Percentiles rank a stretch among this genome's conserved stretches.
Evolutionary conservation across 2,888 invertebrate genomes (phyloP).

Genomic region (Oithona nana): DNA sequence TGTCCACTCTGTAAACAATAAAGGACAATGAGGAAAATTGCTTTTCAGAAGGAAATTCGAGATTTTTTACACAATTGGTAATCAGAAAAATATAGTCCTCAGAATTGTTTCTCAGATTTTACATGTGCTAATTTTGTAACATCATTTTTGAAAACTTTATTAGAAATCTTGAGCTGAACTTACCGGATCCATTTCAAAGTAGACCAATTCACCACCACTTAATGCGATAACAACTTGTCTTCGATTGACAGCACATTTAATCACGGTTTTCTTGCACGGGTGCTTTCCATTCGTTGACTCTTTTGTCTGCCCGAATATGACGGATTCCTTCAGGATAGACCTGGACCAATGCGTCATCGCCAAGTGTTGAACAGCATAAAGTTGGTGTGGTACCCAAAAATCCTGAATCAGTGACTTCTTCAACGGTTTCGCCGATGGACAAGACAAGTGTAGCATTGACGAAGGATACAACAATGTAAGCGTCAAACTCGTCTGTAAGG

Average conservation of each 20-base stretch:
- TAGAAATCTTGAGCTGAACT: no score
- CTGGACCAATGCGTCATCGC: constrained; percentile 93
- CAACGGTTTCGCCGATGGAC: constrained; percentile 99
- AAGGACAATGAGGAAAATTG: constrained; percentile 11
- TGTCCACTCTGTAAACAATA: constrained; percentile 62
- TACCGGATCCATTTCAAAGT: constrained; percentile 91
- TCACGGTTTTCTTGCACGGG: constrained; percentile 91
- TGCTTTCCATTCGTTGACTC: constrained; percentile 98
- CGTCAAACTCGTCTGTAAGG: constrained; percentile 78
- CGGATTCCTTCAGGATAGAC: constrained; percentile 96
- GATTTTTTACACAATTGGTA: no score
- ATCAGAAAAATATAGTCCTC: no score
- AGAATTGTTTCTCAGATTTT: no score
- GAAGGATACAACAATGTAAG: constrained; percentile 99
- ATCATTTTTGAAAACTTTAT: constrained; percentile 7
- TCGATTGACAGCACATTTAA: constrained; percentile 94
- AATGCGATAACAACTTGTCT: constrained; percentile 94
- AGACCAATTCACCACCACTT: constrained; percentile 90
- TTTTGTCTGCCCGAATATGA: constrained; percentile 90
- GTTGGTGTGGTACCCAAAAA: constrained; percentile 97
- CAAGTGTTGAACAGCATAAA: constrained; percentile 88
- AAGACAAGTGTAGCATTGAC: constrained; percentile 93
- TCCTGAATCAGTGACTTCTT: constrained; percentile 98
- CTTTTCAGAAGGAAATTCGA: no score
- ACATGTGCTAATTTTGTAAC: no score